Conservation (phyloP, 2,113 vertebrate genomes). For the Sisor rabdophorus region DNA sequence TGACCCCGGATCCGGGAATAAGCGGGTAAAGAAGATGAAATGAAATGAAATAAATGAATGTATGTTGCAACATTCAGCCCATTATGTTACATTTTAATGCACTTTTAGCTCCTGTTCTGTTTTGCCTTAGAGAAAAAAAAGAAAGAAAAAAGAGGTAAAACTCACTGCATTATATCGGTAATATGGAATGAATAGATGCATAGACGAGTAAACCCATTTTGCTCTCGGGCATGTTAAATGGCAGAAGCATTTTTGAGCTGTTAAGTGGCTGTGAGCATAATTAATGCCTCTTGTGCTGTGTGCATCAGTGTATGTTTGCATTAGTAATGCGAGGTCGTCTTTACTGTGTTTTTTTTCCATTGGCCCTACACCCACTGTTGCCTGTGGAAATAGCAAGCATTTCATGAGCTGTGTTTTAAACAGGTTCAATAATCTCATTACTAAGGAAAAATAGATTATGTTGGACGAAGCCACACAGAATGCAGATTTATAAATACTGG, state of each 20-base stretch:
- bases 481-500: neutral
- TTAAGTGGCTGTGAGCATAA: conserved; percentile 26
- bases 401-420: conserved; percentile 18
- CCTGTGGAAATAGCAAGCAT: conserved; percentile 23
- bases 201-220: neutral
- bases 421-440: neutral
- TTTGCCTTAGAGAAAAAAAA: no score
- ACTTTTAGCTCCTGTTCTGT: no score
- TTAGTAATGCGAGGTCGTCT: conserved; percentile 36
- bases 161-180: neutral
- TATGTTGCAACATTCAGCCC: no score
- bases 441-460: neutral
- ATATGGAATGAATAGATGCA: conserved; percentile 5
- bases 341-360: conserved; percentile 9
- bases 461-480: neutral
- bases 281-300: conserved; percentile 30
- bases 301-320: conserved; percentile 35
- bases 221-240: neutral
- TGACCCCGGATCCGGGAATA: no score
- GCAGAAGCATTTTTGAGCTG: neutral
- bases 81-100: no score
- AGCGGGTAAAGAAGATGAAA: no score
- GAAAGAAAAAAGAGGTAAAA: neutral
- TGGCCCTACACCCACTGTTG: conserved; percentile 10
- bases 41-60: no score